Percentiles rank a stretch among this genome's conserved stretches.
phyloP scores from a whole-genome alignment of 2,113 vertebrate species.

The Semicossyphus pulcher region DNA sequence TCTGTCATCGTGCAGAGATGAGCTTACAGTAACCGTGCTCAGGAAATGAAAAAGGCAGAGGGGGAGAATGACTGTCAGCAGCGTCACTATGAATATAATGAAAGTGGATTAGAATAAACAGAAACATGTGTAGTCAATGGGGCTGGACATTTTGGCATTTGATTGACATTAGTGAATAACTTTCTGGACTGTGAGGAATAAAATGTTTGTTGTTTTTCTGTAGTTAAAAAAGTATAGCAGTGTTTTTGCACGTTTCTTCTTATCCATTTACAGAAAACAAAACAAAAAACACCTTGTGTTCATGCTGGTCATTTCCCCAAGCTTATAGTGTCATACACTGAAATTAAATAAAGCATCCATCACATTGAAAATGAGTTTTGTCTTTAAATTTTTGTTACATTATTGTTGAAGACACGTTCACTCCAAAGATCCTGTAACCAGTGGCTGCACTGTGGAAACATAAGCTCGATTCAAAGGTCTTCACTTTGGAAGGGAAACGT shows the following conservation, averaged over 20 bases:
- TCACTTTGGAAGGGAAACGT: background rate
- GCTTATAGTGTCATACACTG: background rate
- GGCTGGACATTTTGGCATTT: background rate
- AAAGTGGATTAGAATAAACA: background rate
- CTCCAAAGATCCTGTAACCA: too few relatives aligned
- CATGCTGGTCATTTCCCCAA: background rate
- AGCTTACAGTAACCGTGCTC: background rate
- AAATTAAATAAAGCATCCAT: too few relatives aligned
- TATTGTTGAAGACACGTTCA: too few relatives aligned
- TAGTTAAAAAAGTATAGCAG: too few relatives aligned
- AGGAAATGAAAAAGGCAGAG: conserved; percentile 10
- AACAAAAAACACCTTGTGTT: background rate
- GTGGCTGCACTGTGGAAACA: too few relatives aligned
- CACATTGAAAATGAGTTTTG: too few relatives aligned
- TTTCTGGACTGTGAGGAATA: too few relatives aligned
- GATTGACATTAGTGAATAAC: background rate
- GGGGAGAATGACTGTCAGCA: conserved; percentile 3
- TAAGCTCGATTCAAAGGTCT: too few relatives aligned
- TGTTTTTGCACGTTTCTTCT: background rate
- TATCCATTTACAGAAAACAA: background rate
- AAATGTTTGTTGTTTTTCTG: too few relatives aligned
- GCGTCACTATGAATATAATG: background rate
- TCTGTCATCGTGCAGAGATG: background rate
- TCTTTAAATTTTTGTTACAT: too few relatives aligned
- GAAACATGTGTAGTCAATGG: background rate